Evolutionary conservation across 2,888 invertebrate species (phyloP), one percentile per base, ranked within the genome.

Genomic region (Eupithecia tripunctaria): DNA sequence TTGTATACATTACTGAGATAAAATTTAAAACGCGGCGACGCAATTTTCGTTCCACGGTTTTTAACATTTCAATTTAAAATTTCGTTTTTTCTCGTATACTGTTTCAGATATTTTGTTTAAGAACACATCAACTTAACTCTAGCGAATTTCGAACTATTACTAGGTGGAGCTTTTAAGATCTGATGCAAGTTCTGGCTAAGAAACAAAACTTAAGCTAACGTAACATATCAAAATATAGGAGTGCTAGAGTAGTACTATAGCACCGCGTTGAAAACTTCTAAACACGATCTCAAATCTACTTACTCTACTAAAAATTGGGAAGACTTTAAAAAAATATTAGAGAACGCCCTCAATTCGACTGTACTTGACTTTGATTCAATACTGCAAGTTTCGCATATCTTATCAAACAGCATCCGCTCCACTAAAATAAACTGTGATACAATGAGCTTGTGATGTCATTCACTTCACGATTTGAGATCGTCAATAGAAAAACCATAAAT

Each of bases 71-170:
- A 88, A 88, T 90, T 90, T 87, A 86, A 84, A 85, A 89, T 89
- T 83, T 84, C 82, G 82, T 87, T 80, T 67, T 86, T 80, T 68
- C 86, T 90, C 94, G 94, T 94, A 94, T 94, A 94, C 94, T 90
- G 93, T 91, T 88, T 93, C 92, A 94, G 94, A 94, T 94, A 94
- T 94, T 88, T 89, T 90, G 92, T 93, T 91, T 88, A 86, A 91
- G 92, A 94, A 94, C 92, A 94, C 92, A 91, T 91, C 86, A 91
- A 91, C 91, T 91, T 92, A 93, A 88, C 75, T 78, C 92, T 93
- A 92, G 83, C 83, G 85, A 85, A 81, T 80, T 80, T 85, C 85
- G 83, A 89, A 88, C 85, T 90, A 91, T 85, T 83, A 84, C 87
- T 89, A 88, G 86, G 82, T 82, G 84, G 85, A 88, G 85, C 84